A percentile compares a stretch with the other conserved stretches of the same genome.
Conservation (phyloP, 2,113 vertebrate genomes). For the Thryonomys swinderianus region DNA sequence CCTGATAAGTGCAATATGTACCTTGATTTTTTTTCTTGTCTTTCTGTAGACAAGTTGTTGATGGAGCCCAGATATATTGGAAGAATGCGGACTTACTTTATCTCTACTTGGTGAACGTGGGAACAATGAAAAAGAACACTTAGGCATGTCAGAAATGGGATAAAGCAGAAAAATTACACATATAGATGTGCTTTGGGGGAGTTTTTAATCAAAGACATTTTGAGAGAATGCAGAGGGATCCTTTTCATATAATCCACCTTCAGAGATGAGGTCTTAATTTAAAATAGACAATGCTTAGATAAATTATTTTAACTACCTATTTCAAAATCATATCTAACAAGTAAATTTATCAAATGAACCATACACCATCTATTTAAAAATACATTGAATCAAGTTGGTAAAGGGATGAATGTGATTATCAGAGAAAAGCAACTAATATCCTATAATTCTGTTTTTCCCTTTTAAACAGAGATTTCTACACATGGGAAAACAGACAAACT, state of each 20-base stretch:
- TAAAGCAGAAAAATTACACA: neutral
- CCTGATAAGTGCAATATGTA: slow-evolving; percentile 60
- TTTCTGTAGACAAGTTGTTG: neutral
- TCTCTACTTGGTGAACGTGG: neutral
- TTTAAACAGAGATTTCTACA: slow-evolving; percentile 23
- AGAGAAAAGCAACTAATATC: neutral
- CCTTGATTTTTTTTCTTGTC: neutral
- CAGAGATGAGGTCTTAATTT: neutral
- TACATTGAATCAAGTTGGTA: neutral
- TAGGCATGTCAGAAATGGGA: neutral
- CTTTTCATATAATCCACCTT: neutral
- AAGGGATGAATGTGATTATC: neutral
- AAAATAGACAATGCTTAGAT: neutral
- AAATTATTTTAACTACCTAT: neutral
- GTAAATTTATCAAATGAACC: neutral
- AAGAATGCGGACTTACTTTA: slow-evolving; percentile 3
- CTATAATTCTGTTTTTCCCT: neutral
- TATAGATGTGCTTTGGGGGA: neutral
- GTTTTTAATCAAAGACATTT: slow-evolving; percentile 18
- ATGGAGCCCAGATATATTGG: neutral
- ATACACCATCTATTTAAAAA: slow-evolving; percentile 5
- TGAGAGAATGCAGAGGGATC: neutral
- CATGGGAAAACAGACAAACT: neutral
- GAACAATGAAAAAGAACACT: slow-evolving; percentile 38
- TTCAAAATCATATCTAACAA: slow-evolving; percentile 1